A percentile compares a stretch with the other conserved stretches of the same genome.
These are phyloP conservation scores for Leptura quadrifasciata DNA, from an alignment of 2,888 invertebrate species.

Conservation along the genomic window DNA sequence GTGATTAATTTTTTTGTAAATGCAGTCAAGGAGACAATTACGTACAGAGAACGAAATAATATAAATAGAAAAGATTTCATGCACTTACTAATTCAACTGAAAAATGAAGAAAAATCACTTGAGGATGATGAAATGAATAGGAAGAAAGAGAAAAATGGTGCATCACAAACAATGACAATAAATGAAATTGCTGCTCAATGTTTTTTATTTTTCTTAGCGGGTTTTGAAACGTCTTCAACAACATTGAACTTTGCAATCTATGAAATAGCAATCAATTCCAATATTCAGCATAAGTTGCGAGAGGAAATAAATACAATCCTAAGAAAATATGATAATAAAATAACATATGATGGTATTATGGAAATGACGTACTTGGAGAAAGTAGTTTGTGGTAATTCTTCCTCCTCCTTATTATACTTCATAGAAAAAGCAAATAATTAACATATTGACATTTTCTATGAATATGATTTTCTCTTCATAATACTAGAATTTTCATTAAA, in stretches of 20 bases:
- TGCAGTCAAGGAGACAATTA: constrained; percentile 70
- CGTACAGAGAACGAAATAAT: constrained; percentile 60
- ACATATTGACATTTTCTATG: too few relatives aligned
- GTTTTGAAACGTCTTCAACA: constrained; percentile 57
- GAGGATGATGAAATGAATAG: constrained; percentile 54
- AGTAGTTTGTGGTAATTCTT: constrained; percentile 56
- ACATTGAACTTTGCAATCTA: constrained; percentile 55
- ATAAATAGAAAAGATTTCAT: constrained; percentile 74
- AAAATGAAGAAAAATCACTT: constrained; percentile 63
- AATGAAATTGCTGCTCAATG: constrained; percentile 55
- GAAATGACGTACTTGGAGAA: constrained; percentile 69
- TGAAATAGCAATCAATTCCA: constrained; percentile 52
- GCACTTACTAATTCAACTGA: constrained; percentile 73
- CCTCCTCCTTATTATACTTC: too few relatives aligned
- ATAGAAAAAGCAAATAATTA: too few relatives aligned
- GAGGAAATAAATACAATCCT: constrained; percentile 51
- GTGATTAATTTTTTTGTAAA: constrained; percentile 53
- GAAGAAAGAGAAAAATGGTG: not conserved
- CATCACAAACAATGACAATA: constrained; percentile 17
- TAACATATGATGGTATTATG: constrained; percentile 55
- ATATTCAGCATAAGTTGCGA: constrained; percentile 53
- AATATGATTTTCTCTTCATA: too few relatives aligned
- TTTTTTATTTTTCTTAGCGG: constrained; percentile 55
- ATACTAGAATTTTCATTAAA: too few relatives aligned
- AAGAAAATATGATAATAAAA: constrained; percentile 45